A percentile compares a stretch with the other conserved stretches of the same genome.
phyloP scores from a whole-genome alignment of 2,797 vertebrate species.

The Allobates femoralis region DNA sequence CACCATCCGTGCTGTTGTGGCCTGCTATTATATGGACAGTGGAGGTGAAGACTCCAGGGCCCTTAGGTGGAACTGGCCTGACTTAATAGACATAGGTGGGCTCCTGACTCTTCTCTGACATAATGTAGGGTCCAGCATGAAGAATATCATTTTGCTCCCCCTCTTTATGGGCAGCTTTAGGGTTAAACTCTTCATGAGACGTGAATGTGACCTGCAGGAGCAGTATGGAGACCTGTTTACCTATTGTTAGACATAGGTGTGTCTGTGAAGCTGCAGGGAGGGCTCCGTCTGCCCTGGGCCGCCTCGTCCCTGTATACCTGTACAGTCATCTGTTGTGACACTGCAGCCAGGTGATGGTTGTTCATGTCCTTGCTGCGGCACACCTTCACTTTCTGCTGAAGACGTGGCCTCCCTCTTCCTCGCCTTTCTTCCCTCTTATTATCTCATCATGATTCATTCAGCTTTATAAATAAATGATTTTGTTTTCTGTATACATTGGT shows the following conservation, averaged over 20 bases:
- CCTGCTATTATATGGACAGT: no score
- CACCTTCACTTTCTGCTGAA: slow-evolving; percentile 43
- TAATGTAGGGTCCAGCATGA: no score
- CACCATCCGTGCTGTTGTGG: no score
- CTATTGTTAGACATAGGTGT: slow-evolving; percentile 83
- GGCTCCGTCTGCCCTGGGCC: slow-evolving; percentile 50
- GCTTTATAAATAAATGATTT: neutral
- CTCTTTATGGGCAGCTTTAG: neutral
- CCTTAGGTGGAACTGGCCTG: no score
- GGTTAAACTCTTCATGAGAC: slow-evolving; percentile 63
- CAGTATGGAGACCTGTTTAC: slow-evolving; percentile 74
- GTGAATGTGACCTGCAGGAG: slow-evolving; percentile 56
- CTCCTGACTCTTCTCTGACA: no score
- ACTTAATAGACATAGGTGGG: no score
- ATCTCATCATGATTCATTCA: neutral
- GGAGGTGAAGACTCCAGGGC: no score
- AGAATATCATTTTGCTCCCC: neutral
- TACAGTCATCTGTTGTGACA: slow-evolving; percentile 32
- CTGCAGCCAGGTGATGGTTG: neutral
- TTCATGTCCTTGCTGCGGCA: neutral
- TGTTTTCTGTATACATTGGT: neutral
- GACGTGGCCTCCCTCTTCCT: neutral
- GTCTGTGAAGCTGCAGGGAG: slow-evolving; percentile 70
- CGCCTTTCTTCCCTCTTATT: neutral
- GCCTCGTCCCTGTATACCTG: neutral